Evolutionary conservation across 2,113 vertebrate species (phyloP).

Genomic region (Nesogale talazaci): DNA sequence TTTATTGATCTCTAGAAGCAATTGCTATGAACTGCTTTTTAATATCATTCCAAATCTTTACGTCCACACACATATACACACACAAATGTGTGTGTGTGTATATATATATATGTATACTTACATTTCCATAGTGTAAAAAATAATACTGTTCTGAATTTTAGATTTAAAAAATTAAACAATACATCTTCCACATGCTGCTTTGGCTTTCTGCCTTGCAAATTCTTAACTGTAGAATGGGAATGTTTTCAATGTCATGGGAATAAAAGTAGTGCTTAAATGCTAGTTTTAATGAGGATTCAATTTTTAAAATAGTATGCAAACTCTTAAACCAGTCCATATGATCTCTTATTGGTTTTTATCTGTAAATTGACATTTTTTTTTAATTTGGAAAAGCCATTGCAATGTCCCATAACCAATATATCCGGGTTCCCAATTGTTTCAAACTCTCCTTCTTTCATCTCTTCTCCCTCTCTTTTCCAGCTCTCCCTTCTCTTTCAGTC

Average conservation of each 20-base stretch:
- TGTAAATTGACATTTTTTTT: background rate
- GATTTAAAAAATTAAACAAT: background rate
- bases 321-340: background rate
- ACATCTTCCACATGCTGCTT: background rate
- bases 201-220: background rate
- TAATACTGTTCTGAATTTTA: background rate
- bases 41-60: background rate
- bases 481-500: background rate
- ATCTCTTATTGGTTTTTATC: background rate
- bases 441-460: background rate
- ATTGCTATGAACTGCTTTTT: background rate
- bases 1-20: background rate
- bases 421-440: background rate
- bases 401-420: background rate
- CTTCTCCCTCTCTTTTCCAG: background rate
- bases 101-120: background rate
- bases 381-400: background rate
- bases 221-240: background rate
- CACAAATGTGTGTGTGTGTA: no score
- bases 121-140: background rate
- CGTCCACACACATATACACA: background rate
- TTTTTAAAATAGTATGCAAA: background rate
- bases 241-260: background rate
- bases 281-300: background rate
- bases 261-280: background rate